Conservation (phyloP, 2,797 vertebrate species). For the Xyrichtys novacula region DNA sequence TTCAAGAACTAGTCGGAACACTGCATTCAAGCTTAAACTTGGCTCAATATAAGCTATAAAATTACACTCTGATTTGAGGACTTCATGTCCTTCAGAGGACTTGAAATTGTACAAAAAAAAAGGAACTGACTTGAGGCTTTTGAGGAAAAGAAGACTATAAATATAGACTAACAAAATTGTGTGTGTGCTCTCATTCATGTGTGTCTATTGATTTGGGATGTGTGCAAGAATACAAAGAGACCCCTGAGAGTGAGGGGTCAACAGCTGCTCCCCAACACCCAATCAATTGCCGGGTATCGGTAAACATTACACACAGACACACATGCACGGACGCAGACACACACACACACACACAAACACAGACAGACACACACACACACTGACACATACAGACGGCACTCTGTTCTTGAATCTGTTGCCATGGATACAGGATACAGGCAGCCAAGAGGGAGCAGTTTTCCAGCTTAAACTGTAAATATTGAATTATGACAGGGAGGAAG, state of each 20-base stretch:
- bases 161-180: constrained; percentile 37
- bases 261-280: constrained; percentile 85
- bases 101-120: constrained; percentile 18
- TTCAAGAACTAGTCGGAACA: not conserved
- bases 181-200: constrained; percentile 47
- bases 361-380: constrained; percentile 31
- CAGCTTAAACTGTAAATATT: constrained; percentile 85
- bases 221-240: constrained; percentile 86
- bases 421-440: constrained; percentile 86
- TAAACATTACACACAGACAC: constrained; percentile 82
- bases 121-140: constrained; percentile 12
- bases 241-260: constrained; percentile 86
- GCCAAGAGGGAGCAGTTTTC: constrained; percentile 83
- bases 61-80: not conserved
- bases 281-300: constrained; percentile 87
- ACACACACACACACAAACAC: constrained; percentile 36
- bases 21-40: not conserved
- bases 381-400: constrained; percentile 68
- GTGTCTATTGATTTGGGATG: constrained; percentile 82
- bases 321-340: constrained; percentile 29
- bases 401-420: constrained; percentile 83
- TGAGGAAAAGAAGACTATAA: constrained; percentile 4
- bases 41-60: not conserved
- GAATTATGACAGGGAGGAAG: constrained; percentile 80
- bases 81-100: not conserved